Evolutionary conservation across 2,113 vertebrate species (phyloP), one percentile per base, ranked within the genome.

Genomic region (Poeciliopsis occidentalis): DNA sequence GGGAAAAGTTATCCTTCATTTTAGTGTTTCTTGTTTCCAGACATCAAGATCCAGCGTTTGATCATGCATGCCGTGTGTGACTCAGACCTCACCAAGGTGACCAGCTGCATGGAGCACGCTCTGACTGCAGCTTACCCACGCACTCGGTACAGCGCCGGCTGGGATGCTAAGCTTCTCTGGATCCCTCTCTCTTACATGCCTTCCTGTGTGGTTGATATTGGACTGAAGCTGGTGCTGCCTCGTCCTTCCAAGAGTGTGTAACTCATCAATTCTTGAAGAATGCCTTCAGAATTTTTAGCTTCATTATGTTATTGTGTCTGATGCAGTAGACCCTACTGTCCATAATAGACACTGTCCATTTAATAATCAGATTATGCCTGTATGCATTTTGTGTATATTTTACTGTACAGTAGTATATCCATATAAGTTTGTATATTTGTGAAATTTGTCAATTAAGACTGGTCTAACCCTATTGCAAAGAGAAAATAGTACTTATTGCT

Each of bases 101-200:
- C 95, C 0, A 68, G 54, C 72, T 97, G 96, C 87, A 93, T 98
- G 89, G 96, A 97, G 83, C 97, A 98, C 0, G 97, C 96, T 1
- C 92, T 98, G 78, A 89, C 91, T 0, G 93, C 97, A 0, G 90
- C 79, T 1, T 76, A 97, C 89, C 97, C 97, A 0, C 95, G 97
- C 15, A 95, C 94, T 67, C 95, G 97, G 69, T 98, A 99, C 91
- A 97, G 96, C 27, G 95, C 97, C 0, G 97, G 97, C 82, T 98
- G 97, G 97, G 97, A 98, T 0, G 97, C 97, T 90, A 99, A 98
- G 70, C 83, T 99, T 15, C 62, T 96, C 68, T 99, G 97, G 97
- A 94, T 99, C 79, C 97, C 97, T 0, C 93, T 95, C 17, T 97
- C 97, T 29, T 98, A 98, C 87, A 94, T 97, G 90, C 97, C 97